Percentiles rank a stretch among this genome's conserved stretches.
Conservation (phyloP, 2,113 vertebrate species). For the Amazona guildingii region DNA sequence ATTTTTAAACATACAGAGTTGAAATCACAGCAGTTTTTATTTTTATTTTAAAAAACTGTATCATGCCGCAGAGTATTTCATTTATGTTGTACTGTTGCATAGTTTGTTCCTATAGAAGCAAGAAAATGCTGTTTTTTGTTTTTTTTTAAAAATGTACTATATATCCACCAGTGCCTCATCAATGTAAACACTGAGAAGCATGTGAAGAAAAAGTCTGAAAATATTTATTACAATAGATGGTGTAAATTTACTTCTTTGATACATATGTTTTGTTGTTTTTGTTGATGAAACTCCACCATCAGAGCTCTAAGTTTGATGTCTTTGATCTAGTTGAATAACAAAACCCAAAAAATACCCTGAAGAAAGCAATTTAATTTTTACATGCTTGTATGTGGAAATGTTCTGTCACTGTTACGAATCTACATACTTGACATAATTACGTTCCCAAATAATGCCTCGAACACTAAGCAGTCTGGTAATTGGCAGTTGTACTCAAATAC, state of each 20-base stretch:
- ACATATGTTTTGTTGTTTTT: neutral
- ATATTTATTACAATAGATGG: neutral
- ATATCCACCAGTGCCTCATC: neutral
- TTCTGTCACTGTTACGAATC: neutral
- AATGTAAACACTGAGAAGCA: neutral
- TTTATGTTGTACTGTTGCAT: neutral
- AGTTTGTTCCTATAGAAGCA: neutral
- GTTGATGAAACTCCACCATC: neutral
- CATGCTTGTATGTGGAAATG: fast-evolving
- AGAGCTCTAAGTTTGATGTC: neutral
- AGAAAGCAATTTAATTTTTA: neutral
- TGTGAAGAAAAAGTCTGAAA: neutral
- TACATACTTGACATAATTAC: neutral
- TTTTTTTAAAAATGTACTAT: neutral
- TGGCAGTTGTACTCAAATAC: neutral
- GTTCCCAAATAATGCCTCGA: neutral
- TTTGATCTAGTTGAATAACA: neutral
- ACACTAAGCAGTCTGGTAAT: neutral
- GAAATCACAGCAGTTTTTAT: neutral
- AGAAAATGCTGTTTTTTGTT: neutral
- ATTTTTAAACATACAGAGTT: neutral
- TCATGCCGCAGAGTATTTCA: neutral
- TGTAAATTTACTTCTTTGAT: neutral
- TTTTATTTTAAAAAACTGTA: neutral
- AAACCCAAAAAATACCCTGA: neutral